Percentiles rank a stretch among this genome's conserved stretches.
phyloP scores from a whole-genome alignment of 2,113 vertebrate genomes.

The western clawed frog (Xenopus tropicalis) region DNA sequence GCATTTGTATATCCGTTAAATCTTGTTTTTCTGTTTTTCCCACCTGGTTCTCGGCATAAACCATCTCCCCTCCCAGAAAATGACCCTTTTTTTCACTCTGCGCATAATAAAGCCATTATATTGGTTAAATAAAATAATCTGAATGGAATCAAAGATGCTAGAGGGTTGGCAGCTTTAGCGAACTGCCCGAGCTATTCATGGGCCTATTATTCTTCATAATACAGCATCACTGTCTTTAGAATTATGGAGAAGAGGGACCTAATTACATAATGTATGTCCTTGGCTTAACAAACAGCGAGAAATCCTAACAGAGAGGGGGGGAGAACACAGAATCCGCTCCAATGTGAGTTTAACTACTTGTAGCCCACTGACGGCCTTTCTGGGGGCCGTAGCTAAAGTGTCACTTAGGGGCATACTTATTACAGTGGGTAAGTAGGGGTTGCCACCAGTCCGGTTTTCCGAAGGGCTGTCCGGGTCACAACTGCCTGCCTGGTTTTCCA shows the following conservation, averaged over 20 bases:
- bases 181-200: constrained; percentile 14
- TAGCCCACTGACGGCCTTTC: too few species aligned
- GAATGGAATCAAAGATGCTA: constrained; percentile 36
- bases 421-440: too few species aligned
- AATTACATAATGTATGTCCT: constrained; percentile 46
- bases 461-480: too few species aligned
- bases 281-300: constrained; percentile 27
- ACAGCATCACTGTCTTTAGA: constrained; percentile 44
- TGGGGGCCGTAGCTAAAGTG: too few species aligned
- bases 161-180: constrained; percentile 19
- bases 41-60: constrained; percentile 36
- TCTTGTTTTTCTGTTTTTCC: constrained; percentile 12
- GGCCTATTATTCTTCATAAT: constrained; percentile 36
- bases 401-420: too few species aligned
- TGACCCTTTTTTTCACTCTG: constrained; percentile 35
- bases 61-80: constrained; percentile 26
- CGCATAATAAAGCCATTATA: constrained; percentile 38
- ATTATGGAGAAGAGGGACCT: constrained; percentile 42
- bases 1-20: constrained; percentile 30
- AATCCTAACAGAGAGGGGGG: constrained; percentile 12
- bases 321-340: neutral
- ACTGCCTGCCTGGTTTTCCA: too few species aligned
- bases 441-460: too few species aligned
- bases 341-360: constrained; percentile 3
- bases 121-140: constrained; percentile 43